Percentiles rank a stretch among this genome's conserved stretches.
Evolutionary conservation across 2,797 vertebrate species (phyloP).

Genomic region (Morelia viridis): DNA sequence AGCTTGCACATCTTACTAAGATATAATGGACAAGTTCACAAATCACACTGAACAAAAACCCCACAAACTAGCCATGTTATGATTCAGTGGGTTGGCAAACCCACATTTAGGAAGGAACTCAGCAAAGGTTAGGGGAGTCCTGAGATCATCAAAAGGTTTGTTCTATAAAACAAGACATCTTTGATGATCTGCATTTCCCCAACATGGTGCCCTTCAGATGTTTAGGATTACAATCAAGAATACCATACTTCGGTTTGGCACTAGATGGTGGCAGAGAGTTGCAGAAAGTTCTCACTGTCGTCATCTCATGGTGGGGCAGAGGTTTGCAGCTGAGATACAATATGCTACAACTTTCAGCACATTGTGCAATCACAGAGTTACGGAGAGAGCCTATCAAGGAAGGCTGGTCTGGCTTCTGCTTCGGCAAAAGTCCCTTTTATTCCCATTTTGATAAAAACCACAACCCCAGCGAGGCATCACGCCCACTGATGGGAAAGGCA

Average conservation of each 20-base stretch:
- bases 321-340: not conserved
- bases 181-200: not conserved
- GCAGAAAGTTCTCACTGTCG: not conserved
- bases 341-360: not conserved
- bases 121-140: not conserved
- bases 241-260: not conserved
- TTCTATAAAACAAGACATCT: not conserved
- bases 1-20: not conserved
- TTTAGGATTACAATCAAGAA: not conserved
- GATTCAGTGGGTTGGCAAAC: not conserved
- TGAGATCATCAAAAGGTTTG: not conserved
- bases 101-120: not conserved
- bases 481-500: not conserved
- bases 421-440: not conserved
- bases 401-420: not conserved
- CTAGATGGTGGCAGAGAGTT: not conserved
- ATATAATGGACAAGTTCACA: not conserved
- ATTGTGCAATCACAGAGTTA: not conserved
- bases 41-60: not conserved
- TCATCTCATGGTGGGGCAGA: not conserved
- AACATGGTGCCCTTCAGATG: not conserved
- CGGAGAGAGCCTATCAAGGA: not conserved
- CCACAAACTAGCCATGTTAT: not conserved
- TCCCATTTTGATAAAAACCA: not conserved
- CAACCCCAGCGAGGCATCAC: too few relatives aligned